phyloP scores from a whole-genome alignment of 2,113 vertebrate species.

The Argyrosomus japonicus region DNA sequence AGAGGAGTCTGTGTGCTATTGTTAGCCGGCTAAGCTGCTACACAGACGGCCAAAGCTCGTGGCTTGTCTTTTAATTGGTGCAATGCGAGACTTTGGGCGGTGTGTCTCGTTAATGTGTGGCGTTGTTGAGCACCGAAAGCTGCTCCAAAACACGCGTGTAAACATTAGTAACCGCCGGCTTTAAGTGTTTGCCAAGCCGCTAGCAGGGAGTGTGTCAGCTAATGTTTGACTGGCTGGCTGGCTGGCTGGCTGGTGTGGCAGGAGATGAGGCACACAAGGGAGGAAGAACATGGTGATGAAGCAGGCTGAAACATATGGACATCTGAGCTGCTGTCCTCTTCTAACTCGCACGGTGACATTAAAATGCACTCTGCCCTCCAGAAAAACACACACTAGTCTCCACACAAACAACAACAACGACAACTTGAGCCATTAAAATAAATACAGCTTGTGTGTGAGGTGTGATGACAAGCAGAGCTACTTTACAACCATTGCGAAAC shows the following conservation, averaged over 20 bases:
- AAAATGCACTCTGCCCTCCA: too few species aligned
- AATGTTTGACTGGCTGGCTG: not conserved
- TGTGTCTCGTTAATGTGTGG: not conserved
- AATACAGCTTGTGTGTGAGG: not conserved
- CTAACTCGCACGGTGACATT: conserved; percentile 15
- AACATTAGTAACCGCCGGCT: conserved; percentile 27
- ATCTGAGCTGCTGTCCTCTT: not conserved
- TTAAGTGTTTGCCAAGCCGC: conserved; percentile 9
- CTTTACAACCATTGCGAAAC: conserved; percentile 9
- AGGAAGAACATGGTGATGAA: not conserved
- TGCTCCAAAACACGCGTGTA: not conserved
- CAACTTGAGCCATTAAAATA: not conserved
- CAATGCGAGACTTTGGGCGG: conserved; percentile 23
- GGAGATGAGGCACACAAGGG: not conserved
- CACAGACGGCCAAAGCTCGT: not conserved
- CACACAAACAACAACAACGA: too few species aligned
- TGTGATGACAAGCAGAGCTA: conserved; percentile 3
- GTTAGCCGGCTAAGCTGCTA: conserved; percentile 69
- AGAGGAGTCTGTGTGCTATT: conserved; percentile 62
- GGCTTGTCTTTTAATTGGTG: conserved; percentile 19
- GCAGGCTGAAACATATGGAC: not conserved
- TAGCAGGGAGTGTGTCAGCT: not conserved
- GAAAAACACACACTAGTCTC: not conserved
- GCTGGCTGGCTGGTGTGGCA: not conserved
- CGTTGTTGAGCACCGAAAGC: conserved; percentile 2